These are phyloP conservation scores for Syngnathus rostellatus DNA, from an alignment of 2,797 vertebrate species.

Conservation along the genomic window DNA sequence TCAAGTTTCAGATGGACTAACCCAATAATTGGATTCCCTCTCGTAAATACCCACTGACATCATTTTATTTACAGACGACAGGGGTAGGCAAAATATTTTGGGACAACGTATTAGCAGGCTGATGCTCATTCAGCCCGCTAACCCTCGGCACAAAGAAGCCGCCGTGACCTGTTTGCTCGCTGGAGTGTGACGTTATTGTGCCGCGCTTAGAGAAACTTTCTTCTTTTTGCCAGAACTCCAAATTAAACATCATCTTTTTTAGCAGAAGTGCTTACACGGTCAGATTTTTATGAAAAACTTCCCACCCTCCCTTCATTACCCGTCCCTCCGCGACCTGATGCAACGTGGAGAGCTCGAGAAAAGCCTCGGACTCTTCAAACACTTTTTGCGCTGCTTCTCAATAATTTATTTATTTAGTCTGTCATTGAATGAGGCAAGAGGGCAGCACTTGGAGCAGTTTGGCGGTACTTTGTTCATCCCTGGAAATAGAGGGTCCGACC, in stretches of 20 bases:
- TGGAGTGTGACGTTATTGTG: conserved; percentile 72
- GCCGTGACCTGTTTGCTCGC: conserved; percentile 71
- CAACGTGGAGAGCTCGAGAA: conserved; percentile 55
- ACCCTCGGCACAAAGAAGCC: conserved; percentile 56
- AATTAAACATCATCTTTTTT: conserved; percentile 74
- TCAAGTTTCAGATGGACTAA: not conserved
- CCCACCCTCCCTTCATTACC: conserved; percentile 60
- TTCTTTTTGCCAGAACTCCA: conserved; percentile 60
- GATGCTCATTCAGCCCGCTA: conserved; percentile 59
- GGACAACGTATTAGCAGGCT: conserved; percentile 59
- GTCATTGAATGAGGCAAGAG: conserved; percentile 52
- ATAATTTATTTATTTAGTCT: conserved; percentile 57
- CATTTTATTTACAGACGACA: conserved; percentile 43
- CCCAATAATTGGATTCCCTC: conserved; percentile 1
- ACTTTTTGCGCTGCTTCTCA: conserved; percentile 27
- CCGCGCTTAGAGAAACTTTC: conserved; percentile 63
- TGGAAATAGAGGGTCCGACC: conserved; percentile 42
- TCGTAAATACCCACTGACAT: conserved; percentile 35
- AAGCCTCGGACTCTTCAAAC: conserved; percentile 58
- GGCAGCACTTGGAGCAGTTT: conserved; percentile 44
- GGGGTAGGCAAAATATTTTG: conserved; percentile 60
- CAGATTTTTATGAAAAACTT: conserved; percentile 72
- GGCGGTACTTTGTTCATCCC: conserved; percentile 52
- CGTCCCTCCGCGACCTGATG: conserved; percentile 60
- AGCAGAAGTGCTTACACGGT: conserved; percentile 71